Conservation (phyloP, 2,888 invertebrate genomes). For the Gari tellinella region DNA sequence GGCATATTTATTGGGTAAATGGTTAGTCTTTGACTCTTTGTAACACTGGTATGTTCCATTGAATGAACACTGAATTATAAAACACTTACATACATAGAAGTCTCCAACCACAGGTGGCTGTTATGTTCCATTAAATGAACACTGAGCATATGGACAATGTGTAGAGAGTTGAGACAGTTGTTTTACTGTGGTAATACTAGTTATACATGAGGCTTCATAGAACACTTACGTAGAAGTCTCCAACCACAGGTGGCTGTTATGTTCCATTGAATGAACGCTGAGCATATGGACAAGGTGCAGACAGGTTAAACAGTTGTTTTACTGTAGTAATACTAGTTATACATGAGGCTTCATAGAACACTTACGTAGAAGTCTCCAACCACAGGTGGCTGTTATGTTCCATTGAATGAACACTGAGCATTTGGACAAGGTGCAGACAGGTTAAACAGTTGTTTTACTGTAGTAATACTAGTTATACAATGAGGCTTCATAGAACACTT, state of each 20-base stretch:
- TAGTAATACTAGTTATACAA: no score
- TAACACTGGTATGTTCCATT: constrained; percentile 78
- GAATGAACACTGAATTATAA: constrained; percentile 76
- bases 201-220: no score
- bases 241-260: constrained; percentile 75
- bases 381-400: no score
- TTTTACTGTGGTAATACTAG: constrained; percentile 65
- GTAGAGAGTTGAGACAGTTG: constrained; percentile 75
- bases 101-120: constrained; percentile 76
- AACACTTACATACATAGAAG: constrained; percentile 81
- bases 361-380: no score
- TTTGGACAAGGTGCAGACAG: no score
- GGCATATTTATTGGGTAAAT: no score
- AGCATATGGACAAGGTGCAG: constrained; percentile 58
- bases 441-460: no score
- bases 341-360: no score
- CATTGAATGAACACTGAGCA: no score
- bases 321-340: constrained; percentile 70
- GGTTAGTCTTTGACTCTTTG: no score
- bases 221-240: constrained; percentile 79
- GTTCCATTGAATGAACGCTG: constrained; percentile 79
- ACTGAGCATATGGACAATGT: constrained; percentile 61
- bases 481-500: no score
- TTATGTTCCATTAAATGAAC: constrained; percentile 79
- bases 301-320: constrained; percentile 75